Evolutionary conservation across 2,888 invertebrate genomes (phyloP), one percentile per base, ranked within the genome.

Genomic region (Cloeon dipterum): DNA sequence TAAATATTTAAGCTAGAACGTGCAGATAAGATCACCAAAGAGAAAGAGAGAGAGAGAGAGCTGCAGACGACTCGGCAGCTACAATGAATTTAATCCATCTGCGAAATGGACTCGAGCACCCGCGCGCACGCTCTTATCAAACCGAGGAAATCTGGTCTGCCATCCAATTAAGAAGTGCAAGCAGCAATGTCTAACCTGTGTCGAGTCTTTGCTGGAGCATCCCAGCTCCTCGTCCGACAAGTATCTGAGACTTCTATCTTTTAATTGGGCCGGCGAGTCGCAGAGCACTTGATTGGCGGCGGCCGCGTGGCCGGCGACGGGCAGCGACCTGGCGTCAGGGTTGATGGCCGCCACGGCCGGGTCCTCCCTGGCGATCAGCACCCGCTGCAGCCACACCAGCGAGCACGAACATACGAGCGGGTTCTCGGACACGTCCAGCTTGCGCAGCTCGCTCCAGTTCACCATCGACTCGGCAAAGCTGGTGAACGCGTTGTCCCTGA

Each of bases 321-420:
- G 19, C 19, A 20, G 20, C 7, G 13, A n/a, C 3, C 13, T 32
- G 21, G 23, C 32, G 13, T 34, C 34, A 13, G 20, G 35, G 43
- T 46, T 32, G 40, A 37, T 32, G 43, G 41, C 36, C 14, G 19
- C 3, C 7, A 17, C 14, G 17, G 20, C n/a, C 2, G 19, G 33
- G 19, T 34, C 41, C 39, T 18, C 40, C 18, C 37, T 41, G 23
- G 42, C 40, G 19, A 36, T 20, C 7, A 47, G 42, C 5, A 82
- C 58, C 46, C 76, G 74, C 36, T 74, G 66, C 25, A 86, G 61
- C 85, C 85, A 86, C 40, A 79, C 56, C 20, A 85, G 55, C 41
- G 72, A 70, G 50, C 86, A 86, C 50, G 77, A 76, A 53, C 86
- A 86, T 40, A 69, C 62, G 36, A 86, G 62, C 1, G 82, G 82